Conservation (phyloP, 2,888 invertebrate genomes). For the Zaprionus bogoriensis region DNA sequence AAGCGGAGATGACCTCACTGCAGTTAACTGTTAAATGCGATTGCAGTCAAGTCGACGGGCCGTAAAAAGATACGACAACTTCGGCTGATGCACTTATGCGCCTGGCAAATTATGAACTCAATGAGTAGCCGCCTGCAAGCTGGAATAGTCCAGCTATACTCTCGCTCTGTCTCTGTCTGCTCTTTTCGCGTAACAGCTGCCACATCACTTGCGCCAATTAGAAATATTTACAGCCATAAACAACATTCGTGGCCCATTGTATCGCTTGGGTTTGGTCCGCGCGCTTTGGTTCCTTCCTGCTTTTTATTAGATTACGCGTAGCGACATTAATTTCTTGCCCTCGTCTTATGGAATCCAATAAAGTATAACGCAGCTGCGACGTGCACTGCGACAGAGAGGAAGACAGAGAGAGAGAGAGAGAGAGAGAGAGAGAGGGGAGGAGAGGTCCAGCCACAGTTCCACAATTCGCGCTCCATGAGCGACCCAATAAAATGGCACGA, state of each 20-base stretch:
- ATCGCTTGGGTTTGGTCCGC: constrained; percentile 24
- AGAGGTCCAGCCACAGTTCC: constrained; percentile 5
- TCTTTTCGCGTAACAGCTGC: constrained; percentile 36
- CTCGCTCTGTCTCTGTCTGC: not conserved
- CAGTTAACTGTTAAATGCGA: constrained; percentile 46
- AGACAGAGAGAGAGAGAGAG: too few relatives aligned
- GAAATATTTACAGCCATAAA: constrained; percentile 69
- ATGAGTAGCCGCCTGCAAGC: too few relatives aligned
- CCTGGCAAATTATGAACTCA: constrained; percentile 42
- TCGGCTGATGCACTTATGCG: constrained; percentile 33
- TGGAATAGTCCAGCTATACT: too few relatives aligned
- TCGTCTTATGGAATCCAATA: constrained; percentile 48
- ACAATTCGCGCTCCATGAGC: constrained; percentile 1
- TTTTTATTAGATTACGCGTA: constrained; percentile 66
- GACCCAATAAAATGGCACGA: constrained; percentile 11
- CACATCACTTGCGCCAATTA: constrained; percentile 60
- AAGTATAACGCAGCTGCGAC: constrained; percentile 52
- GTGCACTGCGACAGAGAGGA: not conserved
- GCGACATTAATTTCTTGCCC: constrained; percentile 56
- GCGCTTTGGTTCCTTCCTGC: constrained; percentile 15
- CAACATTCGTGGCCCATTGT: constrained; percentile 60
- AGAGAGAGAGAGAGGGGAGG: not conserved
- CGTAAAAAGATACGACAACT: constrained; percentile 50
- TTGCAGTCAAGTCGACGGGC: constrained; percentile 28
- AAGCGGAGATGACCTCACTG: constrained; percentile 12